Conservation (phyloP, 2,888 invertebrate genomes). For the Atethmia centrago region DNA sequence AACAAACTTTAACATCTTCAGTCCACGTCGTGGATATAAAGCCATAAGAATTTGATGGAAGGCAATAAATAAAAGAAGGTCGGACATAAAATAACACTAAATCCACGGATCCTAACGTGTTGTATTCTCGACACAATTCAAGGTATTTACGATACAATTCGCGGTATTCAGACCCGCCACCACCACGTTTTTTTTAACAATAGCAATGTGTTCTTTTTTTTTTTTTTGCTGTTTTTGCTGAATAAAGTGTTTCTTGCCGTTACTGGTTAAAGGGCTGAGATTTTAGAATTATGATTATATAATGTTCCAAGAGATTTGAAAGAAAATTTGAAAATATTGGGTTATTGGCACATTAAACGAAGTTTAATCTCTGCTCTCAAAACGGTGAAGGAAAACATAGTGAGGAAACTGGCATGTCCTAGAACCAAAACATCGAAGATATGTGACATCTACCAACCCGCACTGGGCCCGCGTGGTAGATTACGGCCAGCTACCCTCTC, state of each 20-base stretch:
- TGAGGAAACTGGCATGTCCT: no score
- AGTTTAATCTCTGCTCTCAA: no score
- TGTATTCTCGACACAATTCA: slow-evolving; percentile 28
- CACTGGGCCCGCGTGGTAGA: no score
- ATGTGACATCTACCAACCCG: no score
- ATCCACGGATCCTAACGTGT: slow-evolving; percentile 30
- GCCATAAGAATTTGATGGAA: slow-evolving; percentile 54
- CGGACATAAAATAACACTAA: slow-evolving; percentile 58
- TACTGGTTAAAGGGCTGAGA: not conserved
- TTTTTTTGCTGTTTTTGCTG: not conserved
- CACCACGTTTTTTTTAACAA: slow-evolving; percentile 16
- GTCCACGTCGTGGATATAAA: slow-evolving; percentile 33
- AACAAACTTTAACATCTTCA: slow-evolving; percentile 6
- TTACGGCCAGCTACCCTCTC: no score
- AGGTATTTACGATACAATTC: slow-evolving; percentile 31
- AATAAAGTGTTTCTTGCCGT: not conserved
- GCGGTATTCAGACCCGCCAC: slow-evolving; percentile 16
- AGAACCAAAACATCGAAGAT: no score
- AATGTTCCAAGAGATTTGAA: slow-evolving; percentile 4
- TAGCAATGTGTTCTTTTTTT: slow-evolving; percentile 7
- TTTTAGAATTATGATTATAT: not conserved
- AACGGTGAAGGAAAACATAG: no score
- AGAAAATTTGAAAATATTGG: not conserved
- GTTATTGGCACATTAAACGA: not conserved
- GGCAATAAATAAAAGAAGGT: slow-evolving; percentile 55